phyloP scores from a whole-genome alignment of 2,888 invertebrate species.

The Perizoma flavofasciatum region DNA sequence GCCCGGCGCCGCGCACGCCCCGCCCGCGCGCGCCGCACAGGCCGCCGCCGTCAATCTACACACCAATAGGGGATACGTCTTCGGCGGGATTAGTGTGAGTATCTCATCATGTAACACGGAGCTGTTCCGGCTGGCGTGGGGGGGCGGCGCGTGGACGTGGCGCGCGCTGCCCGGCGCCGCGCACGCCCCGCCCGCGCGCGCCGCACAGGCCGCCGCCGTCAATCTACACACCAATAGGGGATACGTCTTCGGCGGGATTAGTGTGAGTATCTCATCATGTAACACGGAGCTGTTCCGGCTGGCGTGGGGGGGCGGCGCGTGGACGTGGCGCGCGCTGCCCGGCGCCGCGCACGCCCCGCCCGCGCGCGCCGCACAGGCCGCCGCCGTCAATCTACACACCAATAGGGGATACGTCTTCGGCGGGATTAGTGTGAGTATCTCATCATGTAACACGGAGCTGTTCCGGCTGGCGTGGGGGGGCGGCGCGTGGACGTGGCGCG shows the following conservation, averaged over 20 bases:
- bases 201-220: conserved; percentile 86
- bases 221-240: conserved; percentile 85
- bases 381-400: conserved; percentile 83
- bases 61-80: conserved; percentile 89
- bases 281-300: conserved; percentile 69
- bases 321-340: conserved; percentile 59
- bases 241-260: conserved; percentile 94
- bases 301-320: conserved; percentile 34
- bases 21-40: conserved; percentile 91
- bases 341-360: conserved; percentile 84
- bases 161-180: conserved; percentile 49
- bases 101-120: conserved; percentile 45
- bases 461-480: conserved; percentile 55
- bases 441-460: conserved; percentile 52
- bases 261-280: conserved; percentile 54
- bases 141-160: conserved; percentile 56
- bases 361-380: conserved; percentile 89
- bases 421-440: conserved; percentile 85
- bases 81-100: conserved; percentile 90
- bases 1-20: conserved; percentile 64
- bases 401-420: conserved; percentile 92
- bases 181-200: conserved; percentile 89
- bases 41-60: conserved; percentile 84
- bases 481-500: conserved; percentile 60
- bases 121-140: conserved; percentile 59